Conservation (phyloP, 2,888 invertebrate species). For the Odontocolon sp. region DNA sequence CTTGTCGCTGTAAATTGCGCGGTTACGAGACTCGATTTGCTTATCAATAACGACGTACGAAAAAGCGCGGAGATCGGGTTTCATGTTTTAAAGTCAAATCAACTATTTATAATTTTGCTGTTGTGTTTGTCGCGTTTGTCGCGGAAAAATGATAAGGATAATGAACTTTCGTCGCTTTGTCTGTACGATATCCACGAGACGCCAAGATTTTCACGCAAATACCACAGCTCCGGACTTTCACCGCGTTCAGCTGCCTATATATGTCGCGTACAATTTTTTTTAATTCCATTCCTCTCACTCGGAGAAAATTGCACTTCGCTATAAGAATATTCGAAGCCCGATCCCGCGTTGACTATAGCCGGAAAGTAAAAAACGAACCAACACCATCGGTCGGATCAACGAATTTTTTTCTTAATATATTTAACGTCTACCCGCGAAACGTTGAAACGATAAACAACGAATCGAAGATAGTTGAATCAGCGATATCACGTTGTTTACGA, state of each 20-base stretch:
- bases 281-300: slow-evolving; percentile 4
- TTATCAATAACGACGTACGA: too few relatives aligned
- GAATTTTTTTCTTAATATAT: slow-evolving; percentile 16
- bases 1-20: slow-evolving; percentile 6
- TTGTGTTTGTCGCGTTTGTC: too few relatives aligned
- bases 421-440: not conserved
- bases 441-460: slow-evolving; percentile 15
- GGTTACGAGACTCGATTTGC: too few relatives aligned
- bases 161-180: slow-evolving; percentile 46
- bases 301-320: slow-evolving; percentile 24
- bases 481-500: not conserved
- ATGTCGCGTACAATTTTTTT: not conserved
- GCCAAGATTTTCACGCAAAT: slow-evolving; percentile 49
- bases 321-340: slow-evolving; percentile 26
- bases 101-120: too few relatives aligned
- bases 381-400: not conserved
- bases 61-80: too few relatives aligned
- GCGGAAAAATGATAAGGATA: slow-evolving; percentile 19
- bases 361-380: slow-evolving; percentile 2
- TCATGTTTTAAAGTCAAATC: too few relatives aligned
- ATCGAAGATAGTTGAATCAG: slow-evolving; percentile 25
- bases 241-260: slow-evolving; percentile 40
- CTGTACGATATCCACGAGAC: slow-evolving; percentile 22
- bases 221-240: slow-evolving; percentile 57
- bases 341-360: slow-evolving; percentile 4